Conservation (phyloP, 2,113 vertebrate genomes). For the Octodon degus region DNA sequence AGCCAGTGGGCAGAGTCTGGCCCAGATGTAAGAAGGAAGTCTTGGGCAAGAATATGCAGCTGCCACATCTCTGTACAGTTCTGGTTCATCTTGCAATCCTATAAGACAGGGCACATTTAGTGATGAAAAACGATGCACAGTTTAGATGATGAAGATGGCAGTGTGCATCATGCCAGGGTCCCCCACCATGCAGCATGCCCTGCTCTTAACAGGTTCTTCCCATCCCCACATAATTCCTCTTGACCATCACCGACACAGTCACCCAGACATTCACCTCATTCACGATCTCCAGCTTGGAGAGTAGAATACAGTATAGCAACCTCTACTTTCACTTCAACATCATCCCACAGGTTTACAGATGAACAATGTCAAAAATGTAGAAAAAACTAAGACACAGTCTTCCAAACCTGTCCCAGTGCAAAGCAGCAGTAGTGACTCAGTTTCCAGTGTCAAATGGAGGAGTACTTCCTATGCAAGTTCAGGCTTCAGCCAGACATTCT, state of each 20-base stretch:
- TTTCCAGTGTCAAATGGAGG: slow-evolving; percentile 98
- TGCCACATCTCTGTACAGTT: slow-evolving; percentile 94
- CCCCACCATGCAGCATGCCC: slow-evolving; percentile 91
- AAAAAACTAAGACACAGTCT: slow-evolving; percentile 98
- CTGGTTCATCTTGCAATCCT: slow-evolving; percentile 97
- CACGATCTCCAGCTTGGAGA: slow-evolving; percentile 94
- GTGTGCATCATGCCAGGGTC: slow-evolving; percentile 86
- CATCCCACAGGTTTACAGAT: slow-evolving; percentile 94
- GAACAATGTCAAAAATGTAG: slow-evolving; percentile 96
- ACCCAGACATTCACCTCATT: slow-evolving; percentile 95
- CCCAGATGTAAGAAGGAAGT: slow-evolving; percentile 99
- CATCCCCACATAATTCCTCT: slow-evolving; percentile 96
- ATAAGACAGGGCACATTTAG: slow-evolving; percentile 95
- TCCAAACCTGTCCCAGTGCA: slow-evolving; percentile 97
- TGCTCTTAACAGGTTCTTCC: slow-evolving; percentile 93
- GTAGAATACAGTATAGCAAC: slow-evolving; percentile 95
- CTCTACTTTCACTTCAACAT: slow-evolving; percentile 96
- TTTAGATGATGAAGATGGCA: slow-evolving; percentile 97
- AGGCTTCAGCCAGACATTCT: slow-evolving; percentile 95
- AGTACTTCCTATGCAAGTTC: slow-evolving; percentile 94
- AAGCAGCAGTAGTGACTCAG: slow-evolving; percentile 98
- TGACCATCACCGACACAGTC: slow-evolving; percentile 94
- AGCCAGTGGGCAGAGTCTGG: slow-evolving; percentile 97
- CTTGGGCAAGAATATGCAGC: slow-evolving; percentile 96
- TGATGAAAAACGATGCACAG: slow-evolving; percentile 97